These are phyloP conservation scores for Cepphus grylle DNA, from an alignment of 2,113 vertebrate genomes.

Conservation along the genomic window DNA sequence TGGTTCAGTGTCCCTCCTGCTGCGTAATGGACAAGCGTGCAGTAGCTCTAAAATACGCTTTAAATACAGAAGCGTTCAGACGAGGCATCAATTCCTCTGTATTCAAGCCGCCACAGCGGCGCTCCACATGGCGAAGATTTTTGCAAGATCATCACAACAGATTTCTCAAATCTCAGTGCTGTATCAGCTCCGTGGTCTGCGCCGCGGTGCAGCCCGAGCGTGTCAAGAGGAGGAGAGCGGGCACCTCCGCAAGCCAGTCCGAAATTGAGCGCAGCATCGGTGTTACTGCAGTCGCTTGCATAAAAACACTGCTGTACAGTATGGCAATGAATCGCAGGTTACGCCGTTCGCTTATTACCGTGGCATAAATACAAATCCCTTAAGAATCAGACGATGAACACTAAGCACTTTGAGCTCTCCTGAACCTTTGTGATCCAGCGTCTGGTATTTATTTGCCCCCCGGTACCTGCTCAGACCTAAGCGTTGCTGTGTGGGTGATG, in stretches of 20 bases:
- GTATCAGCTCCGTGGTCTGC: background rate
- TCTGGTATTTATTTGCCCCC: conserved; percentile 15
- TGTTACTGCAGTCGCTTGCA: background rate
- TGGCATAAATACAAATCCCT: conserved; percentile 44
- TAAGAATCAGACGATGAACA: conserved; percentile 15
- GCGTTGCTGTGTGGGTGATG: background rate
- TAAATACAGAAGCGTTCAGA: background rate
- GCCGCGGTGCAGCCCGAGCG: background rate
- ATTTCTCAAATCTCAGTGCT: background rate
- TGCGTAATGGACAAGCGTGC: background rate
- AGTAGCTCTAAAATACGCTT: background rate
- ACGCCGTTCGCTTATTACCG: conserved; percentile 30
- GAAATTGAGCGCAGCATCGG: background rate
- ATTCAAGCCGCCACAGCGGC: background rate
- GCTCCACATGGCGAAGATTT: background rate
- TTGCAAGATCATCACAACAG: background rate
- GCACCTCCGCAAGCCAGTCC: background rate
- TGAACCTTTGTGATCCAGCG: conserved; percentile 21
- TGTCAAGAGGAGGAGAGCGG: background rate
- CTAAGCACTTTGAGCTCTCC: conserved; percentile 19
- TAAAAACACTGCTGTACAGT: background rate
- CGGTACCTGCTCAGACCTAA: background rate
- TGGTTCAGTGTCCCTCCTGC: background rate
- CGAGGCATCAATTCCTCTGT: background rate
- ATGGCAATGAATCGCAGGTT: background rate